These are phyloP conservation scores for Antigone vipio DNA, from an alignment of 2,113 vertebrate species.

Conservation along the genomic window DNA sequence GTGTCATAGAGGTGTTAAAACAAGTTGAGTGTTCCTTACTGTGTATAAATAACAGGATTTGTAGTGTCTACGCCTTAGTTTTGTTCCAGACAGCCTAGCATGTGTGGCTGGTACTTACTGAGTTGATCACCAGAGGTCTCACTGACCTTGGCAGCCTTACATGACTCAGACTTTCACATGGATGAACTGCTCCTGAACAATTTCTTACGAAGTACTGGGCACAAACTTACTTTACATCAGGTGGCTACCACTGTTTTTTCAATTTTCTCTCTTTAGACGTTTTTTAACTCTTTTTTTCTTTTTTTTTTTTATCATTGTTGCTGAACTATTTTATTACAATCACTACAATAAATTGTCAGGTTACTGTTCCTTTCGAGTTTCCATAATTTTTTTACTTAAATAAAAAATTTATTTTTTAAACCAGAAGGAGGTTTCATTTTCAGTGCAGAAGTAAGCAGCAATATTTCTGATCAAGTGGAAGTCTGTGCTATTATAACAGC, in stretches of 20 bases:
- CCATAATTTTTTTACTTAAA: neutral
- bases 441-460: neutral
- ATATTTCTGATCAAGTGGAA: neutral
- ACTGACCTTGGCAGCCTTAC: conserved; percentile 58
- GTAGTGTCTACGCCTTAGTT: neutral
- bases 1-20: neutral
- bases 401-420: neutral
- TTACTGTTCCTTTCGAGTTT: neutral
- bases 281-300: neutral
- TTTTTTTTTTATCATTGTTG: neutral
- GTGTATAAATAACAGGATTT: conserved; percentile 2
- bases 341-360: neutral
- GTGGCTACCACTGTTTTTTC: neutral
- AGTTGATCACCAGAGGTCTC: conserved; percentile 62
- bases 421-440: neutral
- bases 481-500: neutral
- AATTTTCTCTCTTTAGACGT: neutral
- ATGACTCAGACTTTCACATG: conserved; percentile 32
- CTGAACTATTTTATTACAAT: neutral
- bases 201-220: conserved; percentile 25
- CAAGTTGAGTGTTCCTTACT: neutral
- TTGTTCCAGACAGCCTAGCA: neutral
- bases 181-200: conserved; percentile 58
- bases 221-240: conserved; percentile 47
- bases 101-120: neutral